Evolutionary conservation across 2,113 vertebrate species (phyloP), one percentile per base, ranked within the genome.

Genomic region (Rhabdornis inornatus): DNA sequence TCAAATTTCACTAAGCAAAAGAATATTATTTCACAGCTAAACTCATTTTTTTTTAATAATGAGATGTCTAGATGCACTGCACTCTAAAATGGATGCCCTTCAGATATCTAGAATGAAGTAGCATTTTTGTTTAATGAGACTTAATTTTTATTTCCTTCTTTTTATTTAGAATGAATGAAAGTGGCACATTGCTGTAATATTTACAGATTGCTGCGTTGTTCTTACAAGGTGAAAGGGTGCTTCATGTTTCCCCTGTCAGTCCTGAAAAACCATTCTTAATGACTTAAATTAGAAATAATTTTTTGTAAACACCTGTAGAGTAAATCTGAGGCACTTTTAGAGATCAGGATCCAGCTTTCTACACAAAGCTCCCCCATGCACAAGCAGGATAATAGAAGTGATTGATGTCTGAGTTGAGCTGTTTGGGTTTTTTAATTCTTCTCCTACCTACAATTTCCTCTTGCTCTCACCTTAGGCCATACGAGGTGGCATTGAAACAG

Each of bases 131-230:
- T 77, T 61, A 86, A 66, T 53, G 39, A 27, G 44, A 69, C 72
- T 97, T 83, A 66, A 78, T 94, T 94, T 83, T 87, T 47, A 72
- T 63, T 94, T 91, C 56, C 15, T 22, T 92, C 47, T 94, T 96
- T 95, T 60, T 95, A 86, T 96, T 96, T 83, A 91, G 87, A 94
- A 88, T 3, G 11, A 94, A 28, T 94, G 61, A 72, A 93, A 95
- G 68, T 83, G 83, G 94, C 77, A 94, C 31, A 74, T 74, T 23
- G 27, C 35, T 94, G 83, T 82, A n/a, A 14, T 88, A 87, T 77
- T 92, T 93, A 37, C 94, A 90, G 69, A 30, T 83, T 63, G 49
- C 45, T 90, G 31, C 30, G 10, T 95, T 95, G 71, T 91, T 83
- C 42, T 87, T 71, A 49, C 23, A 84, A 86, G 40, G 37, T 55